Percentiles rank a stretch among this genome's conserved stretches.
Conservation (phyloP, 1,140 invertebrate species). For the Eurosta solidaginis region DNA sequence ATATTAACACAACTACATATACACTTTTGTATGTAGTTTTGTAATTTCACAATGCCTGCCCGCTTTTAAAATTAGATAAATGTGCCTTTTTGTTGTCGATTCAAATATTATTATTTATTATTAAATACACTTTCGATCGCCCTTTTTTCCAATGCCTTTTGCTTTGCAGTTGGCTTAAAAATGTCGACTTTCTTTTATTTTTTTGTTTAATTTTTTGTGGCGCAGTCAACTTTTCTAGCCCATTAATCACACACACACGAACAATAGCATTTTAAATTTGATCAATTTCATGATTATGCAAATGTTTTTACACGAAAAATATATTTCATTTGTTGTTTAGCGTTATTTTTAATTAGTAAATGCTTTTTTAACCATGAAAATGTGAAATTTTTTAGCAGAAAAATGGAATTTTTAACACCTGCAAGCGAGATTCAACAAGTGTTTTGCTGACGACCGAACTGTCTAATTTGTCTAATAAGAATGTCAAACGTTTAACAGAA, state of each 20-base stretch:
- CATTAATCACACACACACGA: not conserved
- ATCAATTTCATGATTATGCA: not conserved
- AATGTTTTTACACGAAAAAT: not conserved
- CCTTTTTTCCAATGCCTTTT: not conserved
- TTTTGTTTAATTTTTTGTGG: too few species aligned
- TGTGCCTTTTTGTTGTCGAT: not conserved
- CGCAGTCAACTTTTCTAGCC: too few species aligned
- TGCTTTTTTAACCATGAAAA: not conserved
- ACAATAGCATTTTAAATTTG: not conserved
- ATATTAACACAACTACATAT: too few species aligned
- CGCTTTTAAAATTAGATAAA: not conserved
- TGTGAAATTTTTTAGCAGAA: not conserved
- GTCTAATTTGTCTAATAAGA: not conserved
- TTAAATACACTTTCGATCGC: not conserved
- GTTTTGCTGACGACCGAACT: not conserved
- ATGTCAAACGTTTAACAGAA: not conserved
- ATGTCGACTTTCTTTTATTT: not conserved
- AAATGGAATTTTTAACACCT: not conserved
- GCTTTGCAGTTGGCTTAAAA: not conserved
- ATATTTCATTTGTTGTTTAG: not conserved
- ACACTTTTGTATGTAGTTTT: too few species aligned
- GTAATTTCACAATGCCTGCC: too few species aligned
- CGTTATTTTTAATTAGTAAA: not conserved
- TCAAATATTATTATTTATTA: not conserved
- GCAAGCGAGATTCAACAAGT: slow-evolving; percentile 8